Evolutionary conservation across 2,113 vertebrate species (phyloP).

Genomic region (Pelmatolapia mariae): DNA sequence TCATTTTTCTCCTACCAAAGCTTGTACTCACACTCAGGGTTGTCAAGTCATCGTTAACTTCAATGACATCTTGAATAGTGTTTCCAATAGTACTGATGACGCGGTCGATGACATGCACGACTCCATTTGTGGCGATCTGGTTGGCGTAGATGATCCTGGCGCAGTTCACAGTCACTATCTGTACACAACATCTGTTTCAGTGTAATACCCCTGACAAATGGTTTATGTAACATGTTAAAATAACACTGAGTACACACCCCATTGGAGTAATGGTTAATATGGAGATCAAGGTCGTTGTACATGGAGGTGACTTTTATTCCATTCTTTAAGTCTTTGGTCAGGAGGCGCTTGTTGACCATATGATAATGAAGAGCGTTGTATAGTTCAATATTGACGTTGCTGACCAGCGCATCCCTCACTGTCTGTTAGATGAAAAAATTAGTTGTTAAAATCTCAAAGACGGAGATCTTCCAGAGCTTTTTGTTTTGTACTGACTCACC

Average conservation of each 20-base stretch:
- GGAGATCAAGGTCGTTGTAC: conserved; percentile 84
- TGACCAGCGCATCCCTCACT: conserved; percentile 79
- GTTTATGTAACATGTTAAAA: neutral
- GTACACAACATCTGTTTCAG: neutral
- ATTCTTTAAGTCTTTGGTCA: conserved; percentile 95
- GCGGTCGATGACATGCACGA: conserved; percentile 93
- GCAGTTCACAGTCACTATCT: conserved; percentile 98
- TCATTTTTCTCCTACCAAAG: neutral
- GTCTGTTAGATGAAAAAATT: conserved; percentile 60
- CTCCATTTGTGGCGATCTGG: conserved; percentile 94
- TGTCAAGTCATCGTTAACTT: conserved; percentile 83
- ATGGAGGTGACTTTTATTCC: conserved; percentile 84
- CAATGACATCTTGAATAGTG: conserved; percentile 84
- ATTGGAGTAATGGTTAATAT: conserved; percentile 93
- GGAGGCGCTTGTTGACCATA: conserved; percentile 87
- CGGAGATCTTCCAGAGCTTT: neutral
- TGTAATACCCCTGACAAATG: neutral
- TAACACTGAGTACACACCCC: conserved; percentile 76
- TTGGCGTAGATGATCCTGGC: conserved; percentile 92
- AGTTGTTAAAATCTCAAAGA: neutral
- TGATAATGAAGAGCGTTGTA: conserved; percentile 93
- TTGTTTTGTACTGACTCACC: conserved; percentile 66
- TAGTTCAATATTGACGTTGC: conserved; percentile 94
- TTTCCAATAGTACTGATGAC: conserved; percentile 83
- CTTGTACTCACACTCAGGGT: conserved; percentile 73